Evolutionary conservation across 2,797 vertebrate species (phyloP), one percentile per base, ranked within the genome.

Genomic region (Pteronotus mesoamericanus): DNA sequence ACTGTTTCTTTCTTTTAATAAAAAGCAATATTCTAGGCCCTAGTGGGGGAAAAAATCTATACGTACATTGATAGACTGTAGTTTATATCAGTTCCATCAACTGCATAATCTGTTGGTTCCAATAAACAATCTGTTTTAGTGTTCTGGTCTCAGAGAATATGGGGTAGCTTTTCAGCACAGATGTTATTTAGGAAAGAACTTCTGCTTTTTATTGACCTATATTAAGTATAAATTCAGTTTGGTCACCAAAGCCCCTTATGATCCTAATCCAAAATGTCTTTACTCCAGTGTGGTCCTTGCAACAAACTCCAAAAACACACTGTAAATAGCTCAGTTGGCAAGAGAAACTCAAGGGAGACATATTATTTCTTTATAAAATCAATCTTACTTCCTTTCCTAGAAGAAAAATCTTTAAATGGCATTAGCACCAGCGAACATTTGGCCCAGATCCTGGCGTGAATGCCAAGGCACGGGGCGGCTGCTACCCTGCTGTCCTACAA

Each of bases 181-280:
- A 95, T 93, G 93, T 96, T 97, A 79, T 15, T 96, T 59, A 95
- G 57, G 29, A 94, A 96, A 78, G 94, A 74, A 48, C 12, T 68
- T 79, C 71, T 94, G 79, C 79, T 96, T 97, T 97, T 97, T 94
- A 97, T 66, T 97, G 93, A 95, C 94, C 86, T 94, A 91, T 89
- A 94, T 96, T 96, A 92, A 96, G 91, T 91, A 92, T 95, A 95
- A 96, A 97, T 84, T 96, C 66, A 86, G 90, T 61, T 96, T 85
- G 96, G 83, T 96, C 88, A 93, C 91, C 88, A 94, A 95, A 93
- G 84, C 59, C 44, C 96, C 95, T 96, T 97, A 93, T 96, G 94
- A 98, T 96, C 96, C 84, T 96, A 82, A 95, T 95, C 91, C 97
- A 97, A 96, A 96, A 96, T 96, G 86, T 98, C 86, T 94, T 96